Conservation (phyloP, 2,113 vertebrate genomes). For the Anser cygnoides region DNA sequence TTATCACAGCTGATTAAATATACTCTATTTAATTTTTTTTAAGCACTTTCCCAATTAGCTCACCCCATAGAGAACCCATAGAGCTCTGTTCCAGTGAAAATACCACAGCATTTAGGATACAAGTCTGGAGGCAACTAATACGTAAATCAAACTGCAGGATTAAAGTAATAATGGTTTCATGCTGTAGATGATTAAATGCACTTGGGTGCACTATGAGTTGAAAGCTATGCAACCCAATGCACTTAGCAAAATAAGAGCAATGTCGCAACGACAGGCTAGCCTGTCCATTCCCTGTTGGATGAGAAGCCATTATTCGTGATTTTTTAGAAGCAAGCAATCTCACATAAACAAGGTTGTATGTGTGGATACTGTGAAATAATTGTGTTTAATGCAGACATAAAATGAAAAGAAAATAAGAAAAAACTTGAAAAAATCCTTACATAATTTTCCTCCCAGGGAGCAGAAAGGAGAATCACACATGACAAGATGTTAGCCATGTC, state of each 20-base stretch:
- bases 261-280: neutral
- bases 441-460: constrained; percentile 76
- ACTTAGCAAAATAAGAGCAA: constrained; percentile 41
- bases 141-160: constrained; percentile 42
- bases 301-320: constrained; percentile 52
- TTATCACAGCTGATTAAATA: constrained; percentile 35
- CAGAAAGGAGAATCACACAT: constrained; percentile 75
- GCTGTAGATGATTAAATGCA: constrained; percentile 50
- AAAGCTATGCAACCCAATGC: constrained; percentile 42
- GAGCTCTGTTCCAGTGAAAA: constrained; percentile 58
- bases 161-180: constrained; percentile 65
- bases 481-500: constrained; percentile 73
- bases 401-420: constrained; percentile 41
- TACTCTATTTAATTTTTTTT: neutral
- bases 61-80: constrained; percentile 40
- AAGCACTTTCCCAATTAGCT: constrained; percentile 56
- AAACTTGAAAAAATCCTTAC: constrained; percentile 66
- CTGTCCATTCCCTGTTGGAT: constrained; percentile 63
- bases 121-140: constrained; percentile 38
- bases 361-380: constrained; percentile 30
- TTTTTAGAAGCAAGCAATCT: constrained; percentile 62
- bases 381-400: constrained; percentile 57
- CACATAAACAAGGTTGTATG: constrained; percentile 47
- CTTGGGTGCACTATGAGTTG: constrained; percentile 15
- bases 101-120: constrained; percentile 43